phyloP scores from a whole-genome alignment of 2,888 invertebrate species.

The Eupsilia transversa region DNA sequence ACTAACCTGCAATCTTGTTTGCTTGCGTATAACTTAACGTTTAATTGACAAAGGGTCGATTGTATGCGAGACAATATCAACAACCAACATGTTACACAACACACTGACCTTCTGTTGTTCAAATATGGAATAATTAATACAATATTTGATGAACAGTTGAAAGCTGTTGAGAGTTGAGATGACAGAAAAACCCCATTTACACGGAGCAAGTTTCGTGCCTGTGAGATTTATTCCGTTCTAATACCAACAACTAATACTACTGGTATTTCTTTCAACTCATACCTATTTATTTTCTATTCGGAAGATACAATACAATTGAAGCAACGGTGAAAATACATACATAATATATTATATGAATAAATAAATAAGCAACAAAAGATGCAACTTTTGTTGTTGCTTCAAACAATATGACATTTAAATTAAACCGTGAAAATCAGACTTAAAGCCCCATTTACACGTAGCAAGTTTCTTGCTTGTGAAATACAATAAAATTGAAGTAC shows the following conservation, averaged over 20 bases:
- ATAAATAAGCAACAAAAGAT: no score
- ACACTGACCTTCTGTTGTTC: slow-evolving; percentile 10
- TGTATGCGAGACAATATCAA: slow-evolving; percentile 27
- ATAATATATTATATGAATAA: no score
- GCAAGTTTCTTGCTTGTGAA: no score
- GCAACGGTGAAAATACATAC: not conserved
- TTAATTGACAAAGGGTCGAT: slow-evolving; percentile 26
- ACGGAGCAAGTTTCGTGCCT: not conserved
- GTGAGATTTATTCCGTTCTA: no score
- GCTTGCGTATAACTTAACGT: slow-evolving; percentile 21
- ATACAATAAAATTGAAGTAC: no score
- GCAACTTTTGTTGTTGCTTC: not conserved
- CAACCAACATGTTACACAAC: slow-evolving; percentile 3
- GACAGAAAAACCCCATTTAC: not conserved
- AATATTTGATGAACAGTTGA: slow-evolving; percentile 24
- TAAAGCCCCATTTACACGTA: no score
- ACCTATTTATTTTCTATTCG: no score
- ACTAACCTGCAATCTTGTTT: slow-evolving; percentile 8
- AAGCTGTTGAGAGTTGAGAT: not conserved
- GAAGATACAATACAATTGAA: not conserved
- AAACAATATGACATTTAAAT: not conserved
- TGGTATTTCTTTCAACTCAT: no score
- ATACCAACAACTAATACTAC: no score
- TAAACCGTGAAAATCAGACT: not conserved
- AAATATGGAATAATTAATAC: slow-evolving; percentile 32